A percentile compares a stretch with the other conserved stretches of the same genome.
These are phyloP conservation scores for Microtus oregoni DNA, from an alignment of 2,113 vertebrate genomes.

Conservation along the genomic window DNA sequence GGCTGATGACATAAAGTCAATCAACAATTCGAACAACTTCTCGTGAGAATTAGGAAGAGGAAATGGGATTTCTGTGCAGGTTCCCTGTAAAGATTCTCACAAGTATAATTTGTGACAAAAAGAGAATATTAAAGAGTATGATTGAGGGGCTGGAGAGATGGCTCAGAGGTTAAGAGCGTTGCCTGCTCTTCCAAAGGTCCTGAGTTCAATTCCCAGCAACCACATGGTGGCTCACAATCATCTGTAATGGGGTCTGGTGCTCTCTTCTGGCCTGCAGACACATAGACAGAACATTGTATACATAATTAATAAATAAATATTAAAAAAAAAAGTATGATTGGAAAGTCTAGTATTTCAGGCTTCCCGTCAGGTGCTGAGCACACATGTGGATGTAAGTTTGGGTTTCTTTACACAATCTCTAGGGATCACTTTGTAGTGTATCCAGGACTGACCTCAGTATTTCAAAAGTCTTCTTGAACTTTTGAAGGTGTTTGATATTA, in stretches of 20 bases:
- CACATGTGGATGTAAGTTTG: fast-evolving
- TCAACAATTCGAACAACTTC: background rate
- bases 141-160: too few species aligned
- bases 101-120: background rate
- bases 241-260: too few species aligned
- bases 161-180: too few species aligned
- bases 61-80: background rate
- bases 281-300: too few species aligned
- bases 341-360: background rate
- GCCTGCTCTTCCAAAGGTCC: too few species aligned
- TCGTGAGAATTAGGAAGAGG: background rate
- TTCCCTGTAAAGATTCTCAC: background rate
- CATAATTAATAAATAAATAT: too few species aligned
- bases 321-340: background rate
- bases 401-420: background rate
- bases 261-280: too few species aligned
- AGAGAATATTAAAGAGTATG: background rate
- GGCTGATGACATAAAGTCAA: conserved; percentile 12
- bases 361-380: fast-evolving
- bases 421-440: background rate
- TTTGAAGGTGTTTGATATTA: background rate
- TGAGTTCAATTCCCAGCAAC: too few species aligned
- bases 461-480: background rate
- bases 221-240: too few species aligned
- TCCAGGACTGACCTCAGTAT: background rate